Evolutionary conservation across 1,140 invertebrate species (phyloP).

Genomic region (Saxidomus purpurata): DNA sequence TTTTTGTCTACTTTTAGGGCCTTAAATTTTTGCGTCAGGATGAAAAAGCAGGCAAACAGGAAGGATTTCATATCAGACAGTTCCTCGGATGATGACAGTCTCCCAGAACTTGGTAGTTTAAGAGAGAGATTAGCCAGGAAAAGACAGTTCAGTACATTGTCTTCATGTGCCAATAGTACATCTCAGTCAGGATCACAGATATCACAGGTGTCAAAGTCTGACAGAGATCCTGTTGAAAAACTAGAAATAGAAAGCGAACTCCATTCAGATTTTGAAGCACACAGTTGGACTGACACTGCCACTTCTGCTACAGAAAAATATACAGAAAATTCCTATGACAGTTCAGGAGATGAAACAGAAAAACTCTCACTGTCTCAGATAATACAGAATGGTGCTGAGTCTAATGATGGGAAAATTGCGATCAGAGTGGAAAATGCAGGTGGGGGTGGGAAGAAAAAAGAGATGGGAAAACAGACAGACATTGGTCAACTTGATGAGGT

Average conservation of each 20-base stretch:
- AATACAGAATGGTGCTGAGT: neutral
- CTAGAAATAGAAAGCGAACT: neutral
- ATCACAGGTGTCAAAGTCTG: neutral
- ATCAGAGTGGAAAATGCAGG: too few species aligned
- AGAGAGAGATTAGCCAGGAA: slow-evolving; percentile 43
- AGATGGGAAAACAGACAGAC: neutral
- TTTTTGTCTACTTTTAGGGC: neutral
- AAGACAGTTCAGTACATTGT: neutral
- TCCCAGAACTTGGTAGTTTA: slow-evolving; percentile 33
- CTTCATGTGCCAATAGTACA: neutral
- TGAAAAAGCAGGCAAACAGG: slow-evolving; percentile 40
- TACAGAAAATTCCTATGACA: neutral
- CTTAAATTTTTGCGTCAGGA: neutral
- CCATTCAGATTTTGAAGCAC: neutral
- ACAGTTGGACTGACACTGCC: neutral
- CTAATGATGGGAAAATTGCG: too few species aligned
- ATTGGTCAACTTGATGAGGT: neutral
- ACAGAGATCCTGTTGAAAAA: neutral
- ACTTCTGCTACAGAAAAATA: neutral
- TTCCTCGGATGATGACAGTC: slow-evolving; percentile 40
- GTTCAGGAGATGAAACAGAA: neutral
- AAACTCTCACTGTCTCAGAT: neutral
- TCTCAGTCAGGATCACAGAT: neutral
- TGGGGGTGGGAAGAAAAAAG: neutral
- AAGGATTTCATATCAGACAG: slow-evolving; percentile 58